Percentiles rank a stretch among this genome's conserved stretches.
Conservation (phyloP, 2,888 invertebrate genomes). For the Lathronympha strigana region DNA sequence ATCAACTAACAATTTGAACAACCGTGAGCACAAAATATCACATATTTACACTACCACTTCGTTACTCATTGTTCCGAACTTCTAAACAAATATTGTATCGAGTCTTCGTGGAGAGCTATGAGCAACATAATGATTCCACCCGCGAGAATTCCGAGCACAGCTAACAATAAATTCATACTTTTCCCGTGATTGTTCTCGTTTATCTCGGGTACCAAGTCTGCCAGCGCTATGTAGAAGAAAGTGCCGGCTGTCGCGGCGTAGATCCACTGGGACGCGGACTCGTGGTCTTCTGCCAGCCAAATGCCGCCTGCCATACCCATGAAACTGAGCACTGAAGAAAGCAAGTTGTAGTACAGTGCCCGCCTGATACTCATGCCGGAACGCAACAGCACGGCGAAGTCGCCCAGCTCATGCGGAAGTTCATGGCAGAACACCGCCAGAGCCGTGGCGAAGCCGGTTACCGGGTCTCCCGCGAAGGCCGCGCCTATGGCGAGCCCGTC, state of each 20-base stretch:
- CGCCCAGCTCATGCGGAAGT: constrained; percentile 92
- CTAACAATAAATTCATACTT: constrained; percentile 83
- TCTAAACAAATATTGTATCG: constrained; percentile 79
- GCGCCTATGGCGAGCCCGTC: constrained; percentile 93
- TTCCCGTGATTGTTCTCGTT: constrained; percentile 81
- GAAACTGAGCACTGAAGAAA: constrained; percentile 90
- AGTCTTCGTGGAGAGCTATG: constrained; percentile 89
- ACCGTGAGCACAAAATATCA: constrained; percentile 62
- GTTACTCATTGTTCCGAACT: constrained; percentile 69
- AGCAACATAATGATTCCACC: constrained; percentile 89
- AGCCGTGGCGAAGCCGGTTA: constrained; percentile 90
- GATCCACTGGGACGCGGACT: constrained; percentile 89
- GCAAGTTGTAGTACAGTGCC: constrained; percentile 89
- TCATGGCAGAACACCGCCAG: constrained; percentile 92
- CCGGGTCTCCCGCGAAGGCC: constrained; percentile 89
- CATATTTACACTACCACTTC: constrained; percentile 44
- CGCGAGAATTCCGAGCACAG: constrained; percentile 86
- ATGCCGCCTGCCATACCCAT: constrained; percentile 89
- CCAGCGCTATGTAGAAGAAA: constrained; percentile 91
- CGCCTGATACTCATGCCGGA: constrained; percentile 89
- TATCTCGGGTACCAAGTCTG: constrained; percentile 89
- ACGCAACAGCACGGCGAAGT: constrained; percentile 91
- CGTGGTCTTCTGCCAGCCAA: constrained; percentile 88
- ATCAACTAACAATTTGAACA: constrained; percentile 52
- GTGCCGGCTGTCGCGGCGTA: constrained; percentile 92